Base-by-base conservation (phyloP, 1,140 invertebrate species). In the Pogonus chalceus region DNA sequence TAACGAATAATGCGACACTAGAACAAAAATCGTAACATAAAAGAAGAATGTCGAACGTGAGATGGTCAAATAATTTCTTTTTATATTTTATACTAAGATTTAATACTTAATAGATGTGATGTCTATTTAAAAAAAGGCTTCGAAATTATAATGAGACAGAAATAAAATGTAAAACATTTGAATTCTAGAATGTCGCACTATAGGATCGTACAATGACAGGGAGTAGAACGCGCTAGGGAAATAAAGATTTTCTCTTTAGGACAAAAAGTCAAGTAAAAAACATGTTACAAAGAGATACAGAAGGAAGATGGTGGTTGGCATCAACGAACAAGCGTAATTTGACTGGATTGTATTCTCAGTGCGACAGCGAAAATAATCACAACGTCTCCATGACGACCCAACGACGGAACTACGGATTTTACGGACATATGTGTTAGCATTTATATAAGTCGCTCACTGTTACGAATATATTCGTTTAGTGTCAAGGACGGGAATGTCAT, bases 321-420 rank as follows among this genome's bases (percentile, higher is more conserved):
- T 4, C 4, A 43, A 18, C 37, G 18, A 16, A 9, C 3, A 7
- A 43, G 9, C 37, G 37, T 43, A 43, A 43, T 43, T 43, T 43
- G 37, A 43, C 37, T 43, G 37, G 37, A 43, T 43, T 43, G 37
- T 43, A 43, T 43, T 43, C 37, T 43, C 37, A 43, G 7, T 12
- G 37, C 37, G 37, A 43, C 37, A 43, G 37, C 37, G 37, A 43
- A 43, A 43, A 43, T 43, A 43, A 43, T 43, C 37, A 43, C 37
- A 16, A 18, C 18, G 37, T 43, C 37, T 43, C 37, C 37, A 43
- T 43, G 37, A 43, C 37, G 18, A 43, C 37, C 3, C 3, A 43
- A 16, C 7, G 18, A 43, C 37, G 37, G 18, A 43, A 10, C 18
- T 7, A 7, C 37, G 37, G 9, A 9, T 43, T 43, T 43, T 43